These are phyloP conservation scores for Drosophila dives DNA, from an alignment of 2,888 invertebrate species.

Conservation along the genomic window DNA sequence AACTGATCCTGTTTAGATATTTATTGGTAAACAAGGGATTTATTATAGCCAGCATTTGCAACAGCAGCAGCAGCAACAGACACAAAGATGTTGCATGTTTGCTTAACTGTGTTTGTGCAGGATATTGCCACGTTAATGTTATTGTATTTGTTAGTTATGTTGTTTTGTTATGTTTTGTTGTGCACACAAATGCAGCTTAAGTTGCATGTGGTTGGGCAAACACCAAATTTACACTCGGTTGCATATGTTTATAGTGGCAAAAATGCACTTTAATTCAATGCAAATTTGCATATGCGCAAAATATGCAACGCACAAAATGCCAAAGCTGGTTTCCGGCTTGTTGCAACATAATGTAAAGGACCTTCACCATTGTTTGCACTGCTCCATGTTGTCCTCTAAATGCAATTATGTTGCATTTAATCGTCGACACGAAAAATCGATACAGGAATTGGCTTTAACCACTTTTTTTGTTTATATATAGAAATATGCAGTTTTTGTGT, in stretches of 20 bases:
- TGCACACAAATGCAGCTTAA: slow-evolving; percentile 67
- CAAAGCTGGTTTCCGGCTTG: slow-evolving; percentile 6
- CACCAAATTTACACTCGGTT: slow-evolving; percentile 25
- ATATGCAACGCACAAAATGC: slow-evolving; percentile 21
- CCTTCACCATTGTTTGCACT: neutral
- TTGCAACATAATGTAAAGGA: neutral
- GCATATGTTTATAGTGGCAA: slow-evolving; percentile 13
- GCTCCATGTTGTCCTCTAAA: neutral
- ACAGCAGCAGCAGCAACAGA: slow-evolving; percentile 65
- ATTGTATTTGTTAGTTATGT: slow-evolving; percentile 31
- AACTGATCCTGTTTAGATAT: slow-evolving; percentile 52
- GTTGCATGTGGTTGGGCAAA: slow-evolving; percentile 54
- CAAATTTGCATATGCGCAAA: slow-evolving; percentile 42
- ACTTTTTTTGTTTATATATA: neutral
- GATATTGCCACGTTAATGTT: slow-evolving; percentile 28
- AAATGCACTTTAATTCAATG: slow-evolving; percentile 44
- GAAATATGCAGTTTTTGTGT: neutral
- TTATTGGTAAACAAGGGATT: slow-evolving; percentile 75
- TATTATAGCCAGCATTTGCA: slow-evolving; percentile 74
- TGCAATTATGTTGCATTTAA: slow-evolving; percentile 56
- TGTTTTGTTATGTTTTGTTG: slow-evolving; percentile 26
- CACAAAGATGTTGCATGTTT: slow-evolving; percentile 38
- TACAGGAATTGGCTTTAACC: slow-evolving; percentile 15
- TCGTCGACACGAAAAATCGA: neutral
- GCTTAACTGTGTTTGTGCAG: slow-evolving; percentile 41